Evolutionary conservation across 2,797 vertebrate species (phyloP).

Genomic region (Toxotes lorentzi): DNA sequence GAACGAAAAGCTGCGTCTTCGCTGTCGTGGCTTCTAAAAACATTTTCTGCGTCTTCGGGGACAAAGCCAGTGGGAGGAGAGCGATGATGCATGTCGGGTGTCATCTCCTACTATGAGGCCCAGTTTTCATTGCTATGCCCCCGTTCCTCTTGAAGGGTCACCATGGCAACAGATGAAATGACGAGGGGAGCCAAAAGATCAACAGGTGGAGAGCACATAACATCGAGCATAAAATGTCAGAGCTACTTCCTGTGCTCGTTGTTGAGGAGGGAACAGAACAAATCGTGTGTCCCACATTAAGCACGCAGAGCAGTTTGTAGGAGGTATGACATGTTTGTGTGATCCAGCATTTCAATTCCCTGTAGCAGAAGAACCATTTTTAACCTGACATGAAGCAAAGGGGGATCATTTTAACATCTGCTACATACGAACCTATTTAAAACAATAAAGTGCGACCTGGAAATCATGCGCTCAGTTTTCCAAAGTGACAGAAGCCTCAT

Average conservation of each 20-base stretch:
- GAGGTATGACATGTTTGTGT: constrained; percentile 2
- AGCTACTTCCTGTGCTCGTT: constrained; percentile 3
- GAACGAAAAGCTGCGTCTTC: constrained; percentile 21
- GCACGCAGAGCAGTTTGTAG: background rate
- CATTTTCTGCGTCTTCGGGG: constrained; percentile 30
- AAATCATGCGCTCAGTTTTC: constrained; percentile 17
- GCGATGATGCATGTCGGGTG: constrained; percentile 57
- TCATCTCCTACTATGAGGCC: constrained; percentile 43
- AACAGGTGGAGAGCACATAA: constrained; percentile 64
- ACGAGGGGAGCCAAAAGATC: constrained; percentile 52
- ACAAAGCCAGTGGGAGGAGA: constrained; percentile 53
- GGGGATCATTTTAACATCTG: constrained; percentile 45
- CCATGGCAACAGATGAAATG: constrained; percentile 73
- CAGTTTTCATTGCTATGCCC: constrained; percentile 42
- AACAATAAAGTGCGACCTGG: constrained; percentile 50
- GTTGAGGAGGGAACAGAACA: constrained; percentile 1
- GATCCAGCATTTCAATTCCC: constrained; percentile 43
- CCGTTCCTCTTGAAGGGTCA: constrained; percentile 50
- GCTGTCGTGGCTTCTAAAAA: constrained; percentile 29
- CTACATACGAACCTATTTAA: constrained; percentile 32
- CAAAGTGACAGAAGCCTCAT: constrained; percentile 6
- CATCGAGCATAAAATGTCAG: constrained; percentile 36
- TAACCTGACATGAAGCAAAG: constrained; percentile 32
- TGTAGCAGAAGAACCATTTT: constrained; percentile 44
- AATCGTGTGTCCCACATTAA: constrained; percentile 6